These are phyloP conservation scores for Hippocampus abdominalis DNA, from an alignment of 2,113 vertebrate species.

Conservation along the genomic window DNA sequence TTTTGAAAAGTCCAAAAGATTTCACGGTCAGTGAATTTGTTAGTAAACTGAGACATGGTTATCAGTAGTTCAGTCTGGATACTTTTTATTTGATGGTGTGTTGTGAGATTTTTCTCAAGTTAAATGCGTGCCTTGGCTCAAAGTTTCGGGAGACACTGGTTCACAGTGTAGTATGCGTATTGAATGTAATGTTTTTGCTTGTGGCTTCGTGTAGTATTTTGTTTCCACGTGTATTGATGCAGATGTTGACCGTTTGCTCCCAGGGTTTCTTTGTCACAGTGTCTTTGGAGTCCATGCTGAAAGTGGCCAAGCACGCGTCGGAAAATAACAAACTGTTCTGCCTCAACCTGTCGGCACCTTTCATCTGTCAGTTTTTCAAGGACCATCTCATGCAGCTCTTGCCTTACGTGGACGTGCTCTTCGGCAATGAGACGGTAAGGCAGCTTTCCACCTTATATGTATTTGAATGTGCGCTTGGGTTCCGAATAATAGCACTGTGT, in stretches of 20 bases:
- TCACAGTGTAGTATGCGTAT: background rate
- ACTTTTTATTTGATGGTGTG: background rate
- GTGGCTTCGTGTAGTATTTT: background rate
- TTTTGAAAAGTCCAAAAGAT: background rate
- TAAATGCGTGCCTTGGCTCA: background rate
- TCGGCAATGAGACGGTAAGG: conserved; percentile 92
- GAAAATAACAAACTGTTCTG: conserved; percentile 90
- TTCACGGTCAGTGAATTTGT: background rate
- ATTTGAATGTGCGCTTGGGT: background rate
- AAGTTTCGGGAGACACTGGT: background rate
- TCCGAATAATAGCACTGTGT: background rate
- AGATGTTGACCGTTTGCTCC: conserved; percentile 28
- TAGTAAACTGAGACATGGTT: background rate
- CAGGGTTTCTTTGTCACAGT: conserved; percentile 98
- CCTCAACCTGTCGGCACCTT: conserved; percentile 94
- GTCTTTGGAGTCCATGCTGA: conserved; percentile 90
- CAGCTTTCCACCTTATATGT: background rate
- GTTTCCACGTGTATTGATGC: background rate
- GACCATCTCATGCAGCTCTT: conserved; percentile 91
- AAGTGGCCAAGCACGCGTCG: conserved; percentile 87
- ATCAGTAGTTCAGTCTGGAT: background rate
- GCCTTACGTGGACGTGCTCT: conserved; percentile 92
- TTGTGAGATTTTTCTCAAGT: background rate
- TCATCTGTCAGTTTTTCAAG: conserved; percentile 95
- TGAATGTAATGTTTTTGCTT: background rate